A percentile compares a stretch with the other conserved stretches of the same genome.
phyloP scores from a whole-genome alignment of 1,140 invertebrate species.

The Tribolium castaneum region DNA sequence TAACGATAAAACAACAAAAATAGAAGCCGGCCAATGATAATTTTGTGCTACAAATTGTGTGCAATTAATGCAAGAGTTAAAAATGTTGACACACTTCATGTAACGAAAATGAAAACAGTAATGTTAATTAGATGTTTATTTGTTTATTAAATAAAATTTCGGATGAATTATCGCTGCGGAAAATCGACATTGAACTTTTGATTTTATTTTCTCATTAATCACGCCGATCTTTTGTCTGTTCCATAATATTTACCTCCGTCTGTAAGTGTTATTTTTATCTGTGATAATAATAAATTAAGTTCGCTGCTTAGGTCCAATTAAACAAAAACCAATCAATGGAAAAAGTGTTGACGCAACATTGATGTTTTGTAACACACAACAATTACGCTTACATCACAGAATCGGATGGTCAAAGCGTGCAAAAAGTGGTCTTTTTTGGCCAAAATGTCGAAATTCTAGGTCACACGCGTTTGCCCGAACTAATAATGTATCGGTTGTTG shows the following conservation, averaged over 20 bases:
- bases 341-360: background rate
- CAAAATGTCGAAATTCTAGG: background rate
- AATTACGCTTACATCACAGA: background rate
- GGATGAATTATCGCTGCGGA: background rate
- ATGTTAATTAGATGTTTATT: background rate
- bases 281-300: background rate
- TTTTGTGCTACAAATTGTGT: too few relatives aligned
- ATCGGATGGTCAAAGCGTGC: background rate
- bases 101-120: background rate
- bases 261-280: background rate
- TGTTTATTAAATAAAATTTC: background rate
- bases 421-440: background rate
- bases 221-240: background rate
- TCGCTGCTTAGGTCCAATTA: too few relatives aligned
- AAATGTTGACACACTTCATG: background rate
- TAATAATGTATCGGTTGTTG: background rate
- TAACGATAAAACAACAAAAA: too few relatives aligned
- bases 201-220: background rate
- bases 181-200: background rate
- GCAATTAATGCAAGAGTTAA: too few relatives aligned
- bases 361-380: background rate
- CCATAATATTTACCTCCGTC: background rate
- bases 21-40: too few relatives aligned
- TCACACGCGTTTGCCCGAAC: background rate
- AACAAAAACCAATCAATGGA: background rate